Percentiles rank a stretch among this genome's conserved stretches.
These are phyloP conservation scores for Caenorhabditis angaria DNA, from an alignment of 2,888 invertebrate genomes.

Conservation along the genomic window DNA sequence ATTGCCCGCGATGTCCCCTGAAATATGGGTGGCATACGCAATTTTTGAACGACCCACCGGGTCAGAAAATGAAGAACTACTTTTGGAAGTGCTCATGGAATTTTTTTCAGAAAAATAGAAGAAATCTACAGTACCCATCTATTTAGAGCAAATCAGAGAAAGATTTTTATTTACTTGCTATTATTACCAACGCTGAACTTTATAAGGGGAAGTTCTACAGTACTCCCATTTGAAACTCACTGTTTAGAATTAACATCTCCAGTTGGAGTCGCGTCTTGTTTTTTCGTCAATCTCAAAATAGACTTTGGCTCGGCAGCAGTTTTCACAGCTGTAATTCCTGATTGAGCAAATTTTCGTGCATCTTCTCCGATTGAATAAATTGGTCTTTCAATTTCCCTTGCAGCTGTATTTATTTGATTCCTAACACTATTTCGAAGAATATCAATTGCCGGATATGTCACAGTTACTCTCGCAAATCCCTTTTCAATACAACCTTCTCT, in stretches of 20 bases:
- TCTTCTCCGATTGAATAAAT: background rate
- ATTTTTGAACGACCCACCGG: constrained; percentile 56
- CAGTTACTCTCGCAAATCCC: background rate
- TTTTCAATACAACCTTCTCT: background rate
- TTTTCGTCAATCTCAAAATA: too few relatives aligned
- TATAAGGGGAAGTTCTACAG: too few relatives aligned
- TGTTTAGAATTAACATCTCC: too few relatives aligned
- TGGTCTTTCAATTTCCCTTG: background rate
- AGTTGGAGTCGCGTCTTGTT: too few relatives aligned
- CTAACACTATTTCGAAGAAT: background rate
- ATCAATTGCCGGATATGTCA: constrained; percentile 2
- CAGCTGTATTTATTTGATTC: background rate
- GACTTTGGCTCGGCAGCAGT: background rate
- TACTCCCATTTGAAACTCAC: too few relatives aligned
- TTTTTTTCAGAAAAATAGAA: background rate
- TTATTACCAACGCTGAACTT: too few relatives aligned
- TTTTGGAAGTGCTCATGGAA: background rate
- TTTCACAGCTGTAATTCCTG: background rate
- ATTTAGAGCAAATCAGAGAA: too few relatives aligned
- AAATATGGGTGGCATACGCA: constrained; percentile 59
- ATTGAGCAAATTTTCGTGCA: background rate
- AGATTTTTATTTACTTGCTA: too few relatives aligned
- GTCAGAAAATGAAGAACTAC: background rate
- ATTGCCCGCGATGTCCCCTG: constrained; percentile 65
- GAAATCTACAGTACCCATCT: too few relatives aligned